Percentiles rank a stretch among this genome's conserved stretches.
These are phyloP conservation scores for Margarornis squamiger DNA, from an alignment of 2,797 vertebrate genomes.

Conservation along the genomic window DNA sequence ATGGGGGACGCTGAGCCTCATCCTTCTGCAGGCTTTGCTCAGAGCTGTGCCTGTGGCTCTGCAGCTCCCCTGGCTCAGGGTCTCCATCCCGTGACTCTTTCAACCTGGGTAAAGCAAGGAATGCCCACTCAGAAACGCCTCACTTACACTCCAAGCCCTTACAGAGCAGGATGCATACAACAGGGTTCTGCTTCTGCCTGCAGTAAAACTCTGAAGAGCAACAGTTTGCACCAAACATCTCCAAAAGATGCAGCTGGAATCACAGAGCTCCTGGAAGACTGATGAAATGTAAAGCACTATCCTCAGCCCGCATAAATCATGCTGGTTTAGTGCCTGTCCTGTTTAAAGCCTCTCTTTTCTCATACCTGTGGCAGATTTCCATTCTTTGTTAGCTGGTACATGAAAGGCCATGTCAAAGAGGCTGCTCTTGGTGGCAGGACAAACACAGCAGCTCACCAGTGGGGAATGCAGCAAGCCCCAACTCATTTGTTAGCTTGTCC, in stretches of 20 bases:
- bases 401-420: conserved; percentile 64
- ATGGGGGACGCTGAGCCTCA: background rate
- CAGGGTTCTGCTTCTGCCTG: background rate
- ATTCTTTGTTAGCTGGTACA: conserved; percentile 36
- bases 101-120: background rate
- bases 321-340: conserved; percentile 34
- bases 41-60: background rate
- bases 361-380: conserved; percentile 66
- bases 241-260: background rate
- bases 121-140: background rate
- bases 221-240: background rate
- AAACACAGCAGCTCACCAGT: conserved; percentile 16
- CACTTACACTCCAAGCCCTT: background rate
- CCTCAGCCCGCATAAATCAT: conserved; percentile 42
- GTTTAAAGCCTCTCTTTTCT: conserved; percentile 68
- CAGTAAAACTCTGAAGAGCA: background rate
- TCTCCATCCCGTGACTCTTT: background rate
- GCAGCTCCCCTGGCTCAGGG: background rate
- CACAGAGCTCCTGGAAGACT: background rate
- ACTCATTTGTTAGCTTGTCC: conserved; percentile 73
- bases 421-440: conserved; percentile 40
- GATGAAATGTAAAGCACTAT: background rate
- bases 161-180: background rate
- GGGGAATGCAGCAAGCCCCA: conserved; percentile 51
- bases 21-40: background rate